Conservation (phyloP, 2,888 invertebrate genomes). For the Rhamphomyia laevipes region DNA sequence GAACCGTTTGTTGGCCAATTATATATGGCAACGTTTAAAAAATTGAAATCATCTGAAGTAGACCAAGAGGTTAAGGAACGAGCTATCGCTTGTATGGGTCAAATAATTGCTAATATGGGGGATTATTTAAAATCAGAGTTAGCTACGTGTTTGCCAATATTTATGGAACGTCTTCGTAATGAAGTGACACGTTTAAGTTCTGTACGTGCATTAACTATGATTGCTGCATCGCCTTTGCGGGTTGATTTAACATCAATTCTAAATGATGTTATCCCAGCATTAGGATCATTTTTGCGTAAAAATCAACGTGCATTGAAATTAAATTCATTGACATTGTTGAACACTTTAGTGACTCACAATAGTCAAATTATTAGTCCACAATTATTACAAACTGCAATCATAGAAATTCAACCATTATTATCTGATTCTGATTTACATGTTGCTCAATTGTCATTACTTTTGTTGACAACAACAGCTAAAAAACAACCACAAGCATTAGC, state of each 20-base stretch:
- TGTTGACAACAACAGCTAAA: slow-evolving; percentile 71
- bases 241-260: slow-evolving; percentile 73
- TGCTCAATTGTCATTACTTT: slow-evolving; percentile 76
- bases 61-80: slow-evolving; percentile 99
- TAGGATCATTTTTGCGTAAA: slow-evolving; percentile 90
- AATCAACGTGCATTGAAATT: slow-evolving; percentile 92
- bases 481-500: slow-evolving; percentile 68
- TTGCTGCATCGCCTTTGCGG: slow-evolving; percentile 79
- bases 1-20: slow-evolving; percentile 65
- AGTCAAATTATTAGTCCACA: slow-evolving; percentile 51
- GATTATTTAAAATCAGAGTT: slow-evolving; percentile 72
- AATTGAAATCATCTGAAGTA: slow-evolving; percentile 88
- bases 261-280: slow-evolving; percentile 78
- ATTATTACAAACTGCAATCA: slow-evolving; percentile 58
- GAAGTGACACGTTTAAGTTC: slow-evolving; percentile 95
- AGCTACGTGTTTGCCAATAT: slow-evolving; percentile 79
- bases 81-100: slow-evolving; percentile 94
- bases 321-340: slow-evolving; percentile 77
- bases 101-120: slow-evolving; percentile 85
- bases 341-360: slow-evolving; percentile 83
- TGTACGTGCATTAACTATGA: slow-evolving; percentile 89
- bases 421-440: slow-evolving; percentile 94
- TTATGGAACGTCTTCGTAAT: slow-evolving; percentile 87
- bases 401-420: slow-evolving; percentile 81
- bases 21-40: slow-evolving; percentile 73